A percentile compares a stretch with the other conserved stretches of the same genome.
Conservation (phyloP, 2,797 vertebrate genomes). For the Gobionotothen gibberifrons region DNA sequence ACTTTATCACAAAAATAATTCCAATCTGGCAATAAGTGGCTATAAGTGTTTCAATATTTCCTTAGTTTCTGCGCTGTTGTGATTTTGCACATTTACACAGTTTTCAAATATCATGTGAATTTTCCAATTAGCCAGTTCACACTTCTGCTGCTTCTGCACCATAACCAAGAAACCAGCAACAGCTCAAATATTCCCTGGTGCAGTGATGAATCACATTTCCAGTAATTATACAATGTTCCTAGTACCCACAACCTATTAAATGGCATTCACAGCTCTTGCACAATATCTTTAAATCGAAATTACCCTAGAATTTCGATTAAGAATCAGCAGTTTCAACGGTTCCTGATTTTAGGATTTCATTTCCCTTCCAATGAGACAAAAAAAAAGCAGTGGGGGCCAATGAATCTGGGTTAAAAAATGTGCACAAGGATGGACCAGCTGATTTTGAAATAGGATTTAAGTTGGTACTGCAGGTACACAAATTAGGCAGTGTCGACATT, state of each 20-base stretch:
- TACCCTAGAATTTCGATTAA: not conserved
- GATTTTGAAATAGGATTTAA: conserved; percentile 38
- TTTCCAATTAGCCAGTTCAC: not conserved
- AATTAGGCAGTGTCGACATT: conserved; percentile 18
- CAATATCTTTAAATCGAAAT: not conserved
- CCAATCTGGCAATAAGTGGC: no score
- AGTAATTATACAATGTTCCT: not conserved
- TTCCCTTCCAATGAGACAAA: conserved; percentile 24
- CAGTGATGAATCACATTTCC: not conserved
- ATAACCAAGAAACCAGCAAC: no score
- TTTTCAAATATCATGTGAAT: conserved; percentile 1
- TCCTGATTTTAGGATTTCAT: conserved; percentile 26
- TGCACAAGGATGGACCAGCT: not conserved
- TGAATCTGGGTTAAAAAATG: conserved; percentile 10
- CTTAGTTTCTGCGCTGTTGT: no score
- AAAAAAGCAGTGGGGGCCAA: not conserved
- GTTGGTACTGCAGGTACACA: conserved; percentile 11
- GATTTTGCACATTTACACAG: not conserved
- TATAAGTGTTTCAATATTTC: no score
- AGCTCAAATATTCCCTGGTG: not conserved
- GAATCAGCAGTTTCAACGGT: not conserved
- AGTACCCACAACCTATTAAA: not conserved
- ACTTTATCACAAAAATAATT: no score
- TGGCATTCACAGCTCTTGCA: not conserved
- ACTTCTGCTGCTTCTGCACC: not conserved